Conservation (phyloP, 2,113 vertebrate species). For the Protobothrops mucrosquamatus region DNA sequence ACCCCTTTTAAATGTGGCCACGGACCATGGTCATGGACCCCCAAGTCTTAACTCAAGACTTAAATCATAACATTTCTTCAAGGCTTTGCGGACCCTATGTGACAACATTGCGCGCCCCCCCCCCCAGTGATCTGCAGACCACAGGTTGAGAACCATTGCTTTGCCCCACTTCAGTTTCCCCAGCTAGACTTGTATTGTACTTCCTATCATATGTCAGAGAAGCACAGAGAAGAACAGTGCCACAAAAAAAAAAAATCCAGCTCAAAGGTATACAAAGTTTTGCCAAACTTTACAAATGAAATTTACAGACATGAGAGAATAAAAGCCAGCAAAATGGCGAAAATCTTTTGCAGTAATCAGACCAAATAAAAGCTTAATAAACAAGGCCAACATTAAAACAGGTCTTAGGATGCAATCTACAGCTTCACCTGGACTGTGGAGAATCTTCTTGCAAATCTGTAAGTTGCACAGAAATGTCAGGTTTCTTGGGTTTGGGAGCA, state of each 20-base stretch:
- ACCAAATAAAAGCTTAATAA: not conserved
- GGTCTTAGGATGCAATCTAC: not conserved
- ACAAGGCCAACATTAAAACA: not conserved
- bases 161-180: not conserved
- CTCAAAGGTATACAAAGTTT: no score
- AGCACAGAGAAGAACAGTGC: not conserved
- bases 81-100: not conserved
- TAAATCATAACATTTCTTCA: not conserved
- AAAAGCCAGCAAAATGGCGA: not conserved
- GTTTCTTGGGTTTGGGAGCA: slow-evolving; percentile 66
- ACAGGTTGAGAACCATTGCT: not conserved
- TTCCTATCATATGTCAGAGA: not conserved
- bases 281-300: not conserved
- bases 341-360: not conserved
- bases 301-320: not conserved
- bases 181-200: not conserved
- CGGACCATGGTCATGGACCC: no score
- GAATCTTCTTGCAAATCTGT: slow-evolving; percentile 61
- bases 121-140: not conserved
- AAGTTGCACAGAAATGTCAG: slow-evolving; percentile 40
- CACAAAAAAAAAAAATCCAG: not conserved
- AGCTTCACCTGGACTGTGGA: slow-evolving; percentile 69
- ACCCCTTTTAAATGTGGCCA: not conserved
- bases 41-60: not conserved
- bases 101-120: fast-evolving